phyloP scores from a whole-genome alignment of 2,113 vertebrate genomes.

The cattle (Bos taurus) region ARS-UCD2.0 NC_037340.1:51333001-51333500 shows the following conservation, averaged over 20 bases:
- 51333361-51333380: neutral
- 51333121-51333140: neutral
- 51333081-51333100: neutral
- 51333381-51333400: neutral
- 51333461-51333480: neutral
- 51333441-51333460: neutral
- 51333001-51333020: neutral
- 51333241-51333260: neutral
- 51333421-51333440: neutral
- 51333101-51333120: neutral
- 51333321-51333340: neutral
- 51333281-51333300: neutral
- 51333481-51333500: neutral
- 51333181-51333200: neutral
- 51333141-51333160: neutral
- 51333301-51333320: neutral
- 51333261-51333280: neutral
- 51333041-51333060: neutral
- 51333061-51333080: neutral
- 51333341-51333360: neutral
- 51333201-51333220: neutral
- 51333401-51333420: neutral
- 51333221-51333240: neutral
- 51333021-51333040: neutral
- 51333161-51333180: neutral